Base-by-base conservation (phyloP, 2,888 invertebrate species). In the Cephonodes hylas region DNA sequence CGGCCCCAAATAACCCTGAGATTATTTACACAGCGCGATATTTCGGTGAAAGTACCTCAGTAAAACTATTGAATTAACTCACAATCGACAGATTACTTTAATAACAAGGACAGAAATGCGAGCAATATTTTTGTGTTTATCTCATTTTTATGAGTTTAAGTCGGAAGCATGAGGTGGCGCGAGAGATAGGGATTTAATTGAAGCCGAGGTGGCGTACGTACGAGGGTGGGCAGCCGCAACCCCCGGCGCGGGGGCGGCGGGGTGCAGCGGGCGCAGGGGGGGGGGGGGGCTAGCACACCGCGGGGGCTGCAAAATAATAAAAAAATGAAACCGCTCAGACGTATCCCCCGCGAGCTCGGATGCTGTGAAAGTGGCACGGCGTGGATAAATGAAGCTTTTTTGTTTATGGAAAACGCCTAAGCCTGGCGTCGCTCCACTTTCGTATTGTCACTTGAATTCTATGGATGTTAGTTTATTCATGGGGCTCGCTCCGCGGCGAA, bases 291-390 rank as follows among this genome's bases (percentile, higher is more conserved):
- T n/a, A 67, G 71, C 71, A 70, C 75, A 68, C 76, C 72, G 71
- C 75, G 79, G 83, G 83, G 84, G 84, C 79, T 79, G 83, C 77
- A 71, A 84, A 87, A 90, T 88, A 86, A 90, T 88, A 91, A 88
- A 91, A 89, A 90, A 91, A 86, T 85, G 83, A 85, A 84, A 79
- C 84, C 80, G 72, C 79, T 81, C 84, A 75, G 75, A 76, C 77
- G 83, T 81, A 85, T 84, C 86, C 82, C 88, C 90, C 86, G 86
- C 89, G 80, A 88, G 89, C 89, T 76, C 90, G 91, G 90, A 90
- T 87, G 87, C 91, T 86, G 87, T 90, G 91, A 91, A 91, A 91
- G 89, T 91, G 91, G 91, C 89, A 90, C 91, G 85, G 86, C 82
- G 86, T 85, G 89, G 88, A 91, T 90, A 91, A 91, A 91, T 91